Evolutionary conservation across 2,797 vertebrate species (phyloP), one percentile per base, ranked within the genome.

Genomic region (Eulemur mongoz): DNA sequence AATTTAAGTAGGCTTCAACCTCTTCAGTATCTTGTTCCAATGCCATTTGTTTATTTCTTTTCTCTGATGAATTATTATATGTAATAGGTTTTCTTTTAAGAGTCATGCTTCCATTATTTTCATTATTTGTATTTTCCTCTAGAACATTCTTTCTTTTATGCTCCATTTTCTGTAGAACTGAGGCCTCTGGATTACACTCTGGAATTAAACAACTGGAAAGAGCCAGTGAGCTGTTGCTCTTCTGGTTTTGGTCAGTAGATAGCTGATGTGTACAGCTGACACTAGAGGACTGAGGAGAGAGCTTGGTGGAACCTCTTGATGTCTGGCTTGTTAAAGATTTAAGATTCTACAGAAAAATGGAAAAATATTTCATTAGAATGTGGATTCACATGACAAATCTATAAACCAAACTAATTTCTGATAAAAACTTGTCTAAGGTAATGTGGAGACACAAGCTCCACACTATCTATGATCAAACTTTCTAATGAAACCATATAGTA

Each of bases 21-120:
- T 59, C 91, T 40, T 70, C 59, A 18, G 27, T 3, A 10, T 2
- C 86, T 40, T 79, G 89, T 59, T 91, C 90, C 57, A 92, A 0
- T 15, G 63, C 5, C 22, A 78, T 45, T 3, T 25, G 91, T 50
- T 73, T 95, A 82, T 70, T 97, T 86, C 10, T 75, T 96, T 98
- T 95, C 43, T 97, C 92, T 63, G 90, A 96, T 52, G 79, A 94
- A 61, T 20, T 69, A 0, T 0, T 4, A 92, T 14, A 45, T 0
- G 83, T 0, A 32, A 32, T 23, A 79, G 67, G 79, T 52, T 98
- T 99, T 97, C 99, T 99, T 98, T 99, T 99, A 76, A 97, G 90
- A 18, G 54, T 20, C 82, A 22, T 1, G 65, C 32, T 61, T 86
- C 78, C 63, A 78, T 83, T 95, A 15, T 95, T 96, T 96, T 87